Conservation (phyloP, 2,888 invertebrate genomes). For the Synergus umbraculus region DNA sequence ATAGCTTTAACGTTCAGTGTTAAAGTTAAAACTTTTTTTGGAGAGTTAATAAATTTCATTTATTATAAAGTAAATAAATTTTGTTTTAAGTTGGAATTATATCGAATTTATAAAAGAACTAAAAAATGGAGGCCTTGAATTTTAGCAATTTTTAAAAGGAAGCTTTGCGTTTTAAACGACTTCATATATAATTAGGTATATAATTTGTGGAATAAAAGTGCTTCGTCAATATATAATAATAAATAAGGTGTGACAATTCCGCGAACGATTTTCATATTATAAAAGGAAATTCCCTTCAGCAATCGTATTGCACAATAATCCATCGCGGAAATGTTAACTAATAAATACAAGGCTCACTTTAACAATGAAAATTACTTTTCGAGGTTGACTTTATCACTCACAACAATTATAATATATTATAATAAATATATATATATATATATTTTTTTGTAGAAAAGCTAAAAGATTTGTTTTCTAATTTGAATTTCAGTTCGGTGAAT, state of each 20-base stretch:
- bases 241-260: neutral
- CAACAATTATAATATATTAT: neutral
- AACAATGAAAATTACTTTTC: neutral
- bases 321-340: neutral
- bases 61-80: too few relatives aligned
- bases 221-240: too few relatives aligned
- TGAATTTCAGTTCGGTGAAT: conserved; percentile 69
- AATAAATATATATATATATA: too few relatives aligned
- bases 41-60: too few relatives aligned
- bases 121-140: neutral
- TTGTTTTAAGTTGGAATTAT: too few relatives aligned
- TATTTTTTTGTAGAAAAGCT: too few relatives aligned
- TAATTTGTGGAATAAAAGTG: too few relatives aligned
- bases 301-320: neutral
- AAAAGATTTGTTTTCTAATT: neutral
- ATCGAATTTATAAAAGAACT: too few relatives aligned
- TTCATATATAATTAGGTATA: too few relatives aligned
- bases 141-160: neutral
- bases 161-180: neutral
- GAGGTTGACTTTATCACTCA: neutral
- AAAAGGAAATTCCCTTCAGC: neutral
- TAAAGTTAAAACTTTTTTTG: too few relatives aligned
- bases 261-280: neutral
- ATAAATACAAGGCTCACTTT: too few relatives aligned
- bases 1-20: too few relatives aligned